phyloP scores from a whole-genome alignment of 2,113 vertebrate genomes.

The Salminus brasiliensis region DNA sequence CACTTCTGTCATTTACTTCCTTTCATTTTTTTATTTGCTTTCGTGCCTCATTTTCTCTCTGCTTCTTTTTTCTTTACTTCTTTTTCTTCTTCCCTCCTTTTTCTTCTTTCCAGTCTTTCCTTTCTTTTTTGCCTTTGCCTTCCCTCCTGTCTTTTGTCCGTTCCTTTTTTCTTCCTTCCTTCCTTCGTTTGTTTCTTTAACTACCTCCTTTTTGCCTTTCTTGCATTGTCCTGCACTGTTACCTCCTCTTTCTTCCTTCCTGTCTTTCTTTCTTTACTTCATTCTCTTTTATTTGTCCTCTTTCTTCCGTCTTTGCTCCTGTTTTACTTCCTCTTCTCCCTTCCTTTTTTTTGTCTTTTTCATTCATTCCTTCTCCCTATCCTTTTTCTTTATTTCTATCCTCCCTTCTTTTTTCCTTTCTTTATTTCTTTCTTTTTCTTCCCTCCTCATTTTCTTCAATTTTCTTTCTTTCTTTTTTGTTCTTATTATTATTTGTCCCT shows the following conservation, averaged over 20 bases:
- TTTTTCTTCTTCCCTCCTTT: neutral
- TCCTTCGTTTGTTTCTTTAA: slow-evolving; percentile 1
- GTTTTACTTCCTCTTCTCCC: neutral
- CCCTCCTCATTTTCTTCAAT: neutral
- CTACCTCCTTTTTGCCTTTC: neutral
- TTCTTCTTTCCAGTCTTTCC: slow-evolving; percentile 43
- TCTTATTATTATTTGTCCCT: neutral
- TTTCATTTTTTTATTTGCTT: slow-evolving; percentile 4
- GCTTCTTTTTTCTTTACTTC: neutral
- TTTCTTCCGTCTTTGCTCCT: neutral
- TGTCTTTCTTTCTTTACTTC: neutral
- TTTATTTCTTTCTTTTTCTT: neutral
- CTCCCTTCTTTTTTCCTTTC: neutral
- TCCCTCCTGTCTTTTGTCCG: slow-evolving; percentile 35
- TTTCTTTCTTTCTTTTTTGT: neutral
- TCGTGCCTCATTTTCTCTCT: slow-evolving; percentile 57
- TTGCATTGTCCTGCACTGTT: neutral
- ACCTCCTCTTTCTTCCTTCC: slow-evolving; percentile 12
- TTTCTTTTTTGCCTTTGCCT: slow-evolving; percentile 6
- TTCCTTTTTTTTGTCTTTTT: slow-evolving; percentile 57
- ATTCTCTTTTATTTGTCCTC: neutral
- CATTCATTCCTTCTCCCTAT: slow-evolving; percentile 8
- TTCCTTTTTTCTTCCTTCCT: too few relatives aligned
- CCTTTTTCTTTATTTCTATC: neutral
- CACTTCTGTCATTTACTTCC: too few relatives aligned